These are phyloP conservation scores for Ganaspis sp. DNA, from an alignment of 1,140 invertebrate species.

Conservation along the genomic window DNA sequence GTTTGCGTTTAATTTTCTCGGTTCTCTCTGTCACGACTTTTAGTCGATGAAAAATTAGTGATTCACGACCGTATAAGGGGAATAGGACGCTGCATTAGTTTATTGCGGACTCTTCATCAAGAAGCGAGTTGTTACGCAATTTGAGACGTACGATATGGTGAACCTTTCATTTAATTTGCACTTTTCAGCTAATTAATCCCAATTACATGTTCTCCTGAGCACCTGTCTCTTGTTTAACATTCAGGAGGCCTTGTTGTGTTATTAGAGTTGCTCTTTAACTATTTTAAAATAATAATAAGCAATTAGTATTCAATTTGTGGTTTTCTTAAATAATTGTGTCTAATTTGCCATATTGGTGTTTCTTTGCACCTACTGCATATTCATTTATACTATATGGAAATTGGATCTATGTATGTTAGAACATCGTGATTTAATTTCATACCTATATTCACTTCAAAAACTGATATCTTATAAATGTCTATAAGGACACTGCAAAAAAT, in stretches of 20 bases:
- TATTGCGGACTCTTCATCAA: constrained; percentile 4
- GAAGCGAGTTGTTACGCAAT: constrained; percentile 5
- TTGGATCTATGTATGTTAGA: no score
- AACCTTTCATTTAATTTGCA: constrained; percentile 64
- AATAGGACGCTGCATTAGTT: neutral
- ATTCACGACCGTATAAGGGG: neutral
- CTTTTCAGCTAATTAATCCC: constrained; percentile 65
- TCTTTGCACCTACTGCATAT: no score
- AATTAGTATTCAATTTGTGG: no score
- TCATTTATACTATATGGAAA: no score
- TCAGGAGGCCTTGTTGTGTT: neutral
- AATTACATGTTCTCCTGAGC: constrained; percentile 51
- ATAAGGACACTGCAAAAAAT: no score
- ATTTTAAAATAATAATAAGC: neutral
- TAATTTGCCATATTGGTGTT: no score
- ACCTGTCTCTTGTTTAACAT: neutral
- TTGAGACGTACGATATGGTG: constrained; percentile 35
- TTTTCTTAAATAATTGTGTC: no score
- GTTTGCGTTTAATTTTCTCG: neutral
- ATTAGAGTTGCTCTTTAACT: neutral
- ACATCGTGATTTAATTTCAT: no score
- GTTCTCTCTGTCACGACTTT: constrained; percentile 18
- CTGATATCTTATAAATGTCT: no score
- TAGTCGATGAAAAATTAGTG: neutral
- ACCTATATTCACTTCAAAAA: no score